Evolutionary conservation across 2,888 invertebrate species (phyloP).

Genomic region (Ectobius pallidus): DNA sequence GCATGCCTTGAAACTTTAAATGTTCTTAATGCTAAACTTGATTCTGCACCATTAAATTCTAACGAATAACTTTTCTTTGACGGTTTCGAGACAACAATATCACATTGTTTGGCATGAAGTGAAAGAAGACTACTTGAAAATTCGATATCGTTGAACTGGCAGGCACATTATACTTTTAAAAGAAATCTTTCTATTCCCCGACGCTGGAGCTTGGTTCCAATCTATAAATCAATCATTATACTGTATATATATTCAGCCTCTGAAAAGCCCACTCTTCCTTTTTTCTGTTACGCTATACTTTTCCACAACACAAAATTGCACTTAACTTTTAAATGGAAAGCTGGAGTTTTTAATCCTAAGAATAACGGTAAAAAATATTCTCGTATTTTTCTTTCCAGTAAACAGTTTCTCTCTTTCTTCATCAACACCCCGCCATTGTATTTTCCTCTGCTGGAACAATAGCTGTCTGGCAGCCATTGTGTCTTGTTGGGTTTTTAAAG

Average conservation of each 20-base stretch:
- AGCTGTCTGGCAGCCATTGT: neutral
- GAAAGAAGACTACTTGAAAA: slow-evolving; percentile 6
- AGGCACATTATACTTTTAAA: neutral
- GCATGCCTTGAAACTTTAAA: no score
- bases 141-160: slow-evolving; percentile 7
- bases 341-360: neutral
- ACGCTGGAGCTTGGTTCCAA: neutral
- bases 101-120: neutral
- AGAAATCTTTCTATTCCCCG: neutral
- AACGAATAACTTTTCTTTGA: no score
- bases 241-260: neutral
- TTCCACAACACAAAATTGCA: neutral
- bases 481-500: neutral
- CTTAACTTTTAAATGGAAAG: neutral
- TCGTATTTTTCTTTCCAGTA: neutral
- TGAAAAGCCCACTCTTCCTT: neutral
- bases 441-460: neutral
- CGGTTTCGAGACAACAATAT: neutral
- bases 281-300: neutral
- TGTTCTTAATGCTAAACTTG: no score
- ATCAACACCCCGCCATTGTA: neutral
- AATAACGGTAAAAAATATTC: no score
- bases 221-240: neutral
- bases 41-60: no score
- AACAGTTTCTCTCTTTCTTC: neutral